Conservation (phyloP, 1,140 invertebrate species). For the Nilaparvata lugens region DNA sequence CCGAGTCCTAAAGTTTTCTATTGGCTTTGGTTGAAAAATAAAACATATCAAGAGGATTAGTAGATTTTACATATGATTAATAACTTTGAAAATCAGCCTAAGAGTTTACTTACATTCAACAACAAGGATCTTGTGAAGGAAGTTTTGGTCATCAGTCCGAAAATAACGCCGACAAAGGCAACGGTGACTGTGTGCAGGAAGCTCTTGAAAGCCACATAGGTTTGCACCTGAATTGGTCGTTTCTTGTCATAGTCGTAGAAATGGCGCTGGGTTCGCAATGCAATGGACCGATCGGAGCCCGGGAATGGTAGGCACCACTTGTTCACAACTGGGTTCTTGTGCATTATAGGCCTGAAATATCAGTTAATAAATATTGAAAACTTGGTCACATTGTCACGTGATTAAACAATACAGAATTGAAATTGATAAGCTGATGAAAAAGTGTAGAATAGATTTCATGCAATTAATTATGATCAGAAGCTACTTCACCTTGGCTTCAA, state of each 20-base stretch:
- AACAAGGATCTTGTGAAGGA: slow-evolving; percentile 51
- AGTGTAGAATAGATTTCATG: background rate
- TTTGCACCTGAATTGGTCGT: slow-evolving; percentile 57
- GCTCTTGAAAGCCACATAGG: slow-evolving; percentile 48
- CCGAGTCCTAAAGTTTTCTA: too few relatives aligned
- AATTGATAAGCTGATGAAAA: background rate
- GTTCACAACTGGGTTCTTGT: slow-evolving; percentile 46
- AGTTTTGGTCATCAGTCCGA: slow-evolving; percentile 56
- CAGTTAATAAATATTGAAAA: too few relatives aligned
- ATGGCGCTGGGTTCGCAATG: slow-evolving; percentile 62
- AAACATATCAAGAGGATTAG: too few relatives aligned
- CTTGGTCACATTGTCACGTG: background rate
- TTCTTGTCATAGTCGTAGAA: slow-evolving; percentile 56
- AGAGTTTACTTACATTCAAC: slow-evolving; percentile 42
- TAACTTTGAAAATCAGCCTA: too few relatives aligned
- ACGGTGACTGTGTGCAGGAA: slow-evolving; percentile 39
- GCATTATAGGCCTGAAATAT: slow-evolving; percentile 44
- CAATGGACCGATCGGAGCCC: slow-evolving; percentile 70
- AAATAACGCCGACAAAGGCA: slow-evolving; percentile 46
- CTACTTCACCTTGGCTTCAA: slow-evolving; percentile 40
- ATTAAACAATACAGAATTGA: background rate
- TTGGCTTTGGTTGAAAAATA: too few relatives aligned
- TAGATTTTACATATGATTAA: too few relatives aligned
- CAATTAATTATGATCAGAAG: too few relatives aligned
- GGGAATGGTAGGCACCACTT: slow-evolving; percentile 70